Base-by-base conservation (phyloP, 35 echinoderm and acorn worm genomes). In the Stichopus chloronotus region DNA sequence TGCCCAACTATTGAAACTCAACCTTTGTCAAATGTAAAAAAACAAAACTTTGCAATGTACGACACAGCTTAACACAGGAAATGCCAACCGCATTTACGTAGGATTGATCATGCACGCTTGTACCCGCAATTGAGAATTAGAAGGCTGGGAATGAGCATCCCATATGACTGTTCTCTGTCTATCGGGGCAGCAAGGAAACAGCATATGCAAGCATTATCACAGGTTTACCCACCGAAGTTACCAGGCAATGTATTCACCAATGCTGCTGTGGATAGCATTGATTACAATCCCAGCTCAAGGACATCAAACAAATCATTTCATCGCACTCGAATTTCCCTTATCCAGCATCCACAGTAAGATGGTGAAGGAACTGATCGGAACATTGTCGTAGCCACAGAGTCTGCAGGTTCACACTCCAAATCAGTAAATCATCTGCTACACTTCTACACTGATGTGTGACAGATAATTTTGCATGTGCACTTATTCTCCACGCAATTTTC, bases 231-330 rank as follows among this genome's bases (percentile, higher is more conserved):
- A 55, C 83, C 83, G 24, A 94, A 94, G 55, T 8, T 96, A 81
- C 93, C 30, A 72, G 56, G 76, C 11, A 30, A 43, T 55, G 12
- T 94, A 54, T 96, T 96, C 25, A 96, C 93, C 4, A 94, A 81
- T 63, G 90, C 79, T 5, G 95, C 93, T 94, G 93, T 96, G 8
- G 95, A 96, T 56, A 96, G 94, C 59, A 93, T 95, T 53, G 95
- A 94, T 68, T 93, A 96, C 30, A 96, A 96, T 60, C 95, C 93
- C 19, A 94, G 88, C 60, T 25, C 95, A 22, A 88, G 74, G 82
- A 96, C 90, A 88, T 63, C 95, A 56, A 87, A 92, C 25, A 93
- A 96, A 59, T 95, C 85, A 7, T 97, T 97, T 61, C 93, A 97
- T 93, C 90, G 96, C 16, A 97, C 96, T 14, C 77, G 13, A 55